Base-by-base conservation (phyloP, 2,113 vertebrate species). In the Octodon degus region DNA sequence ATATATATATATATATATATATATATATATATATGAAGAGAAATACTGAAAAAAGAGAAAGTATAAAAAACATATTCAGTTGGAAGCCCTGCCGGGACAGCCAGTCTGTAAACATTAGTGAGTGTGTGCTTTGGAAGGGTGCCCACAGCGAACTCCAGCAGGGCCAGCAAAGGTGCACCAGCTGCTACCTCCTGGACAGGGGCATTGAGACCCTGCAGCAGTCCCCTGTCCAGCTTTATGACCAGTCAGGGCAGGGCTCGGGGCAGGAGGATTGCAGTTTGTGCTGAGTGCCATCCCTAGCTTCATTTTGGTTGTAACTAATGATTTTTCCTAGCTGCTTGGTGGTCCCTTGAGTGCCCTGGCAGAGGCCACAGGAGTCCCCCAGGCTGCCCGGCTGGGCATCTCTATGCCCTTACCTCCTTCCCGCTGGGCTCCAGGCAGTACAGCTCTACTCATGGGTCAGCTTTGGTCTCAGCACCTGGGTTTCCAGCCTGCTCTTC, bases 101-200 rank as follows among this genome's bases (percentile, higher is more conserved):
- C 98, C 99, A 99, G 98, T 99, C 99, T 99, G 99, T 99, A 99
- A 99, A 99, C 99, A 99, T 98, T 99, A 97, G 98, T 98, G 98
- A 98, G 98, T 99, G 98, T 99, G 99, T 99, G 99, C 99, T 99
- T 99, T 99, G 97, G 98, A 96, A 99, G 99, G 99, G 99, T 99
- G 99, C 99, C 97, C 98, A 93, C 98, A 81, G 97, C 97, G 97
- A 96, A 97, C 98, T 97, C 98, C 98, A 97, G 97, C 98, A 94
- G 96, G 97, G 97, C 97, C 43, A 97, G 98, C 96, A 96, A 98
- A 98, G n/a, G 80, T 76, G 98, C 90, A 32, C 89, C 0, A 94
- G 96, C 22, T 0, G 96, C 62, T n/a, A 1, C 93, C 82, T 92
- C 92, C 30, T 40, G 0, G 3, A 60, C 95, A 86, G 95, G 97